A percentile compares a stretch with the other conserved stretches of the same genome.
Evolutionary conservation across 2,113 vertebrate genomes (phyloP).

Genomic region (Okapia johnstoni): DNA sequence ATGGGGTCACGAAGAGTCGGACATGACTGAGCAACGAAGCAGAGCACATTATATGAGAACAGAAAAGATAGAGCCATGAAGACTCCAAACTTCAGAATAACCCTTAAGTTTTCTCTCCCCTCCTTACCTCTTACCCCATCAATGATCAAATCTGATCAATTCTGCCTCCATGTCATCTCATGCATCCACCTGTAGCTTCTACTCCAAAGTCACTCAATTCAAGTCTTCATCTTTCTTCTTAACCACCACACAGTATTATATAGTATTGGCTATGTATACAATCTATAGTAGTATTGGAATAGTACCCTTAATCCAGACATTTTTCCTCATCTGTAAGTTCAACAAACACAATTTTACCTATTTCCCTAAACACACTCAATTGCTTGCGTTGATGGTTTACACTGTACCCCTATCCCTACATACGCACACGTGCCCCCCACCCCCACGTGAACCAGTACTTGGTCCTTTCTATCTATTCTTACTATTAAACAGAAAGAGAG

Average conservation of each 20-base stretch:
- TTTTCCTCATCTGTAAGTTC: neutral
- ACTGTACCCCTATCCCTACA: fast-evolving
- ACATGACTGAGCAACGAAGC: neutral
- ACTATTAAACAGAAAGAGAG: neutral
- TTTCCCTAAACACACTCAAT: neutral
- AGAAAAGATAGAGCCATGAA: neutral
- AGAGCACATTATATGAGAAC: neutral
- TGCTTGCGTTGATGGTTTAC: neutral
- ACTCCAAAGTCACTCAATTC: neutral
- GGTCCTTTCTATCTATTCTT: neutral
- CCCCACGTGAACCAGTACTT: neutral
- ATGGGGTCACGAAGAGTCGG: neutral
- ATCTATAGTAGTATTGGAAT: neutral
- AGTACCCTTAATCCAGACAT: neutral
- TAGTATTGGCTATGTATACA: neutral
- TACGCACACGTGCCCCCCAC: neutral
- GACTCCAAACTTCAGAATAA: neutral
- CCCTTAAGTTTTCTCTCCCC: neutral
- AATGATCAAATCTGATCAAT: neutral
- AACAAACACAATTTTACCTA: neutral
- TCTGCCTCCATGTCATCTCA: neutral
- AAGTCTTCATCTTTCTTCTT: neutral
- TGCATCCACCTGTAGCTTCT: neutral
- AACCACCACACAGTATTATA: neutral
- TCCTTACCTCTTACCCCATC: neutral